These are phyloP conservation scores for Coregonus suidteri DNA, from an alignment of 2,797 vertebrate species.

Conservation along the genomic window DNA sequence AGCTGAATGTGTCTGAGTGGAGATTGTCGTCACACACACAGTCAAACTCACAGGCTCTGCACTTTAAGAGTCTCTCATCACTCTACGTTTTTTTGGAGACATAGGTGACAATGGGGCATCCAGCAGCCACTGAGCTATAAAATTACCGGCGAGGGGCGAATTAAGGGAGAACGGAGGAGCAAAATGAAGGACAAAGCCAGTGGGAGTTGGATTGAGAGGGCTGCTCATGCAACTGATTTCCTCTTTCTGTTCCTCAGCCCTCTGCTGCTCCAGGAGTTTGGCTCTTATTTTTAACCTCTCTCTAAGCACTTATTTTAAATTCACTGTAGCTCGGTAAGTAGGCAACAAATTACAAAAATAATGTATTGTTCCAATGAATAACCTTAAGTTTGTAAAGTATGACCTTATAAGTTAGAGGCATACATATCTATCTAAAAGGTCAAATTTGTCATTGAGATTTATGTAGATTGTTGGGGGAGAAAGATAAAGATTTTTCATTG, in stretches of 20 bases:
- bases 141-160: conserved; percentile 62
- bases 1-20: conserved; percentile 12
- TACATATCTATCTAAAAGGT: too few relatives aligned
- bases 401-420: too few relatives aligned
- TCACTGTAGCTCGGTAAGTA: not conserved
- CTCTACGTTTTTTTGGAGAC: not conserved
- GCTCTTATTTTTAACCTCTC: not conserved
- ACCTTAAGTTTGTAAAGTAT: too few relatives aligned
- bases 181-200: conserved; percentile 24
- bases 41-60: not conserved
- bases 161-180: conserved; percentile 34
- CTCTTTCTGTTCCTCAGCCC: conserved; percentile 5
- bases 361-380: too few relatives aligned
- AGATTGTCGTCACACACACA: not conserved
- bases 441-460: too few relatives aligned
- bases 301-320: not conserved
- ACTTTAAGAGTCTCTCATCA: conserved; percentile 21
- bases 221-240: conserved; percentile 34
- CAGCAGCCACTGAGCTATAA: conserved; percentile 56
- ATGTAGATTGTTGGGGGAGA: too few relatives aligned
- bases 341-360: too few relatives aligned
- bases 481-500: not conserved
- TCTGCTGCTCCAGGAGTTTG: not conserved
- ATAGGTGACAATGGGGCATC: conserved; percentile 50
- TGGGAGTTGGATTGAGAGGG: conserved; percentile 25